These are phyloP conservation scores for Cynodonichthys magdalenae DNA, from an alignment of 2,797 vertebrate species.

Conservation along the genomic window DNA sequence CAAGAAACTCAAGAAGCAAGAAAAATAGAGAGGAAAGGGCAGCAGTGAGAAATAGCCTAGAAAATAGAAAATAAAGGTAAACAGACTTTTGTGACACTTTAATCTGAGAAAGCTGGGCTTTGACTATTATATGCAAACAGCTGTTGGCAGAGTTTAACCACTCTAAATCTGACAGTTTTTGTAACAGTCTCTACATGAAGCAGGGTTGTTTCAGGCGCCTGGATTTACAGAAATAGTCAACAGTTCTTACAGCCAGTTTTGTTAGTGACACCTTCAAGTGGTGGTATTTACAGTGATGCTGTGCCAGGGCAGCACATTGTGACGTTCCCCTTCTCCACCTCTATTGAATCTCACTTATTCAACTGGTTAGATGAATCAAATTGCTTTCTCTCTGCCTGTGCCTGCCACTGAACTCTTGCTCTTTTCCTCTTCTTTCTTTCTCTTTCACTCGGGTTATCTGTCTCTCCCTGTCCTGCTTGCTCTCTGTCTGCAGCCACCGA, in stretches of 20 bases:
- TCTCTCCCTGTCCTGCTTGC: slow-evolving; percentile 60
- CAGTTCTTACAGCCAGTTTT: background rate
- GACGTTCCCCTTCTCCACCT: slow-evolving; percentile 39
- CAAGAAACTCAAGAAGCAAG: slow-evolving; percentile 21
- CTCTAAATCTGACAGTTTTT: slow-evolving; percentile 25
- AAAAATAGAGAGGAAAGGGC: slow-evolving; percentile 10
- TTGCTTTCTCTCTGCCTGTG: slow-evolving; percentile 36
- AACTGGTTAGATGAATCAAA: slow-evolving; percentile 47
- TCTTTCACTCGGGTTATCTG: slow-evolving; percentile 65
- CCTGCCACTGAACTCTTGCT: slow-evolving; percentile 44
- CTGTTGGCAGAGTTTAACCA: slow-evolving; percentile 30
- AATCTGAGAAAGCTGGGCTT: slow-evolving; percentile 25
- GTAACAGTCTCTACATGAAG: slow-evolving; percentile 34
- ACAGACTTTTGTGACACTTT: slow-evolving; percentile 42
- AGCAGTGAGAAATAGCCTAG: slow-evolving; percentile 7
- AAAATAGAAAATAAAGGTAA: slow-evolving; percentile 10
- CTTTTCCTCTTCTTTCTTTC: slow-evolving; percentile 44
- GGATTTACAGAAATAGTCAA: background rate
- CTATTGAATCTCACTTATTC: slow-evolving; percentile 51
- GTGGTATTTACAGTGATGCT: slow-evolving; percentile 26
- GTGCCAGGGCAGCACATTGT: slow-evolving; percentile 15
- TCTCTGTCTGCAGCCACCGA: slow-evolving; percentile 62
- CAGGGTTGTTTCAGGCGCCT: slow-evolving; percentile 21
- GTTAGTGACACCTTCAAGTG: slow-evolving; percentile 25
- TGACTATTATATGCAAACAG: slow-evolving; percentile 35